A percentile compares a stretch with the other conserved stretches of the same genome.
Evolutionary conservation across 2,888 invertebrate species (phyloP).

Genomic region (Drosophila setosimentum): DNA sequence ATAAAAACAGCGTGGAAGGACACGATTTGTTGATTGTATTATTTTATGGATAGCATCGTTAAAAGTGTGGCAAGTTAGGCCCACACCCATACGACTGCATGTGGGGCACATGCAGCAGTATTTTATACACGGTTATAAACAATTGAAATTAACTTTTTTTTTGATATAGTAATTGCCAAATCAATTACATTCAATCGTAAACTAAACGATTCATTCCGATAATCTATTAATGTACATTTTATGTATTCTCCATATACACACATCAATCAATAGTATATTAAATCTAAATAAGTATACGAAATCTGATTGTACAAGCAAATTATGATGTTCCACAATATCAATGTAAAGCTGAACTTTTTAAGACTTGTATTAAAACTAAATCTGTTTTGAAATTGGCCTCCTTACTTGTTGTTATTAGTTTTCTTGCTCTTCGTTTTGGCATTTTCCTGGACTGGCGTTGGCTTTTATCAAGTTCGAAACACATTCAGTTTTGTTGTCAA

Average conservation of each 20-base stretch:
- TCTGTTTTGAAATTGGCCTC: not conserved
- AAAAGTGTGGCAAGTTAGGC: not conserved
- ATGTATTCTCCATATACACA: not conserved
- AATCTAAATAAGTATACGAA: not conserved
- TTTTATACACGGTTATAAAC: not conserved
- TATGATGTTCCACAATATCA: not conserved
- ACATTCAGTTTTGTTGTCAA: constrained; percentile 1
- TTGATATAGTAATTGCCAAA: not conserved
- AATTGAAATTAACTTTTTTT: not conserved
- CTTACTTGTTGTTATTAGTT: not conserved
- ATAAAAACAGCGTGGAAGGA: constrained; percentile 18
- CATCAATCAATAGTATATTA: not conserved
- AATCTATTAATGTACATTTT: not conserved
- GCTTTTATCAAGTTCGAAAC: not conserved
- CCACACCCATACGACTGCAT: not conserved
- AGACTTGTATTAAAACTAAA: not conserved
- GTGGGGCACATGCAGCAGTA: not conserved
- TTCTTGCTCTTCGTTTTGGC: not conserved
- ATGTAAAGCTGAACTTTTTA: not conserved
- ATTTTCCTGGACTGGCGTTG: not conserved
- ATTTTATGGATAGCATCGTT: constrained; percentile 21
- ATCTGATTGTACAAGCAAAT: not conserved
- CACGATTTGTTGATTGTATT: constrained; percentile 27
- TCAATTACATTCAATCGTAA: not conserved
- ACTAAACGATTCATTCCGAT: not conserved